These are phyloP conservation scores for Micrasema longulum DNA, from an alignment of 1,140 invertebrate genomes.

Conservation along the genomic window DNA sequence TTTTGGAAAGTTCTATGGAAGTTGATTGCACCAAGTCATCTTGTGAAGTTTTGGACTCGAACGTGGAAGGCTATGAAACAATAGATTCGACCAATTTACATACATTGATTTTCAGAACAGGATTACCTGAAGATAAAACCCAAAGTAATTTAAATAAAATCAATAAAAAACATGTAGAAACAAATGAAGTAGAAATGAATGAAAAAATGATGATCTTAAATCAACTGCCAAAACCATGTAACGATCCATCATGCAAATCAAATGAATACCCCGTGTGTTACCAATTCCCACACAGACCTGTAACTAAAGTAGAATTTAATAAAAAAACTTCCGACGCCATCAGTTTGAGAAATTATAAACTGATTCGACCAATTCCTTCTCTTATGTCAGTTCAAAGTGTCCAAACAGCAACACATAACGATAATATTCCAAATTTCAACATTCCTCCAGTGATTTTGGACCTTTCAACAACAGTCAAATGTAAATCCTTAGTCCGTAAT, in stretches of 20 bases:
- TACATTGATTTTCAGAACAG: not conserved
- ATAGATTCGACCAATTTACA: not conserved
- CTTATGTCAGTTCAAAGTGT: constrained; percentile 46
- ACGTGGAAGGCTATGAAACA: not conserved
- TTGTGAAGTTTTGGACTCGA: constrained; percentile 19
- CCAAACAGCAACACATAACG: not conserved
- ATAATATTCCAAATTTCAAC: not conserved
- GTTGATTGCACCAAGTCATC: constrained; percentile 27
- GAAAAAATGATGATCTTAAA: not conserved
- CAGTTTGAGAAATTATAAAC: constrained; percentile 35
- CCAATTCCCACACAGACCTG: not conserved
- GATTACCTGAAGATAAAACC: not conserved
- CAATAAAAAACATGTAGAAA: not conserved
- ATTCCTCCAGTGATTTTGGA: not conserved
- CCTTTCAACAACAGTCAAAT: constrained; percentile 9
- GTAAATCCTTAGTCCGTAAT: constrained; percentile 24
- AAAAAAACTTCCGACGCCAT: too few relatives aligned
- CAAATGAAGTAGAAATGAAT: not conserved
- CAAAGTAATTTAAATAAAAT: not conserved
- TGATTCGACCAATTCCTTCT: constrained; percentile 47
- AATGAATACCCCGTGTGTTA: not conserved
- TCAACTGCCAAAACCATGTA: constrained; percentile 3
- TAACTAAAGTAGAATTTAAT: too few relatives aligned
- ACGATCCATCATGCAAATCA: not conserved
- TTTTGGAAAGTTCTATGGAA: not conserved